phyloP scores from a whole-genome alignment of 2,113 vertebrate species.

The Laticauda laticaudata region DNA sequence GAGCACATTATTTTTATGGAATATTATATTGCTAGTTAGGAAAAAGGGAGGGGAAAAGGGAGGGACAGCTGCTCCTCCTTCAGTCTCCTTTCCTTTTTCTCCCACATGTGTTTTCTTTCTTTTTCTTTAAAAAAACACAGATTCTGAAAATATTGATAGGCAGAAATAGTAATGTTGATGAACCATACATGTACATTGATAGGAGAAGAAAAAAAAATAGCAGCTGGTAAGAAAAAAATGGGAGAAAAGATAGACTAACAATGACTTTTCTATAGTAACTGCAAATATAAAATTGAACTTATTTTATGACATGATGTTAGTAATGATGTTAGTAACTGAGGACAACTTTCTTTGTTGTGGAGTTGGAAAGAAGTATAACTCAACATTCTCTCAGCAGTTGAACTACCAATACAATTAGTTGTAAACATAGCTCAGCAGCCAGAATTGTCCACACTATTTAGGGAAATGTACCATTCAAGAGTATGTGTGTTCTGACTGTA shows the following conservation, averaged over 20 bases:
- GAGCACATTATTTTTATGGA: constrained; percentile 51
- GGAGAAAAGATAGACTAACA: constrained; percentile 25
- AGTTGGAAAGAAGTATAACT: background rate
- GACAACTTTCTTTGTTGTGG: background rate
- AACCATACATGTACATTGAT: constrained; percentile 54
- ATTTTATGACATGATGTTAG: background rate
- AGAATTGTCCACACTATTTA: background rate
- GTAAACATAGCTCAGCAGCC: background rate
- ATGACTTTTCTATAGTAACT: background rate
- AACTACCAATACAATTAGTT: background rate
- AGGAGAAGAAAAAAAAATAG: constrained; percentile 42
- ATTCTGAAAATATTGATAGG: constrained; percentile 51
- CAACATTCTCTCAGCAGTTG: background rate
- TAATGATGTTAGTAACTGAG: background rate
- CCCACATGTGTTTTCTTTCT: background rate
- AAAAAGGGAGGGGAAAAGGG: background rate
- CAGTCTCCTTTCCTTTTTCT: background rate
- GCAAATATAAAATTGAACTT: background rate
- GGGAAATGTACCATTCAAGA: background rate
- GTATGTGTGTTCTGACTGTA: background rate
- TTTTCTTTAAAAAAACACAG: constrained; percentile 41
- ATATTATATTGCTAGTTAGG: constrained; percentile 29
- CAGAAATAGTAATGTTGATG: constrained; percentile 53
- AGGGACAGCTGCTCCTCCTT: constrained; percentile 16
- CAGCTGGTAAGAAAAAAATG: background rate